phyloP scores from a whole-genome alignment of 2,113 vertebrate species.

The Nanorana parkeri region DNA sequence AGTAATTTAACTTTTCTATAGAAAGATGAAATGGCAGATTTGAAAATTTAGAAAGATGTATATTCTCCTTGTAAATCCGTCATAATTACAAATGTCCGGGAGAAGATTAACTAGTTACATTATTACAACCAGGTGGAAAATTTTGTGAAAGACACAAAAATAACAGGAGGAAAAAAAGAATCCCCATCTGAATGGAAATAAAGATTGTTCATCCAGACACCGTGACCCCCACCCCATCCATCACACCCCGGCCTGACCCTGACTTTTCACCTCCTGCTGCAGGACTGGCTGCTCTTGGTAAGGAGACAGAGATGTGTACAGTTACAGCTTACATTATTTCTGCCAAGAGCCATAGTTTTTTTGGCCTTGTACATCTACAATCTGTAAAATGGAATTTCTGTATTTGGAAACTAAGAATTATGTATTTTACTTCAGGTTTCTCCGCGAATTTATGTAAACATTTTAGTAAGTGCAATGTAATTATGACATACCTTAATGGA shows the following conservation, averaged over 20 bases:
- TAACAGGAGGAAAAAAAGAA: conserved; percentile 17
- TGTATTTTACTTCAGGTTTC: neutral
- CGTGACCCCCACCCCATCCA: conserved; percentile 48
- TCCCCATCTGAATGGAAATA: conserved; percentile 27
- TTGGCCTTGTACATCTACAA: conserved; percentile 12
- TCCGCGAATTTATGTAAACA: neutral
- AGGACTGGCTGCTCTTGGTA: conserved; percentile 33
- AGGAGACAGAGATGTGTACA: conserved; percentile 1
- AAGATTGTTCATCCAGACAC: conserved; percentile 33
- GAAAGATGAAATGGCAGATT: neutral
- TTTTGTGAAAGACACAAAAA: conserved; percentile 24
- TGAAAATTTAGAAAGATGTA: neutral
- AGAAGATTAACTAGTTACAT: conserved; percentile 10
- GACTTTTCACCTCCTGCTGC: conserved; percentile 49
- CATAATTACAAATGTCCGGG: neutral
- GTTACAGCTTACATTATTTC: neutral
- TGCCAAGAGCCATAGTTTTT: conserved; percentile 38
- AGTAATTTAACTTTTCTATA: neutral
- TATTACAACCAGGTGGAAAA: conserved; percentile 53
- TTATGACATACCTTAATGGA: no score
- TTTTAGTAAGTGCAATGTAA: neutral
- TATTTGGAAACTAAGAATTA: neutral
- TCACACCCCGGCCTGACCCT: conserved; percentile 49
- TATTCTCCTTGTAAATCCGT: conserved; percentile 1
- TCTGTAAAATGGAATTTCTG: neutral